Evolutionary conservation across 2,113 vertebrate genomes (phyloP).

Genomic region (Menidia beryllina): DNA sequence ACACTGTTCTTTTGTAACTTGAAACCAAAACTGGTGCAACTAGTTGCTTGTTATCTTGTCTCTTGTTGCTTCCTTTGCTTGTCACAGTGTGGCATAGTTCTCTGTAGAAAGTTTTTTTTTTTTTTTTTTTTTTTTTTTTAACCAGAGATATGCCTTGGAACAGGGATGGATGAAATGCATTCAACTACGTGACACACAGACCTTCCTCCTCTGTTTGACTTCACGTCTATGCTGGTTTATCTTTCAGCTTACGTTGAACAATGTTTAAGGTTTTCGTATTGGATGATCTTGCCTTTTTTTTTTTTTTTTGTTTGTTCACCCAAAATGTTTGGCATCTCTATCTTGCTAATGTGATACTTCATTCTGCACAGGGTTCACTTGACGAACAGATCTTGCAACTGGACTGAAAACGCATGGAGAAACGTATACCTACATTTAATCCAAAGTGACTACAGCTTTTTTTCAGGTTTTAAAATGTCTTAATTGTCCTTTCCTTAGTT

Average conservation of each 20-base stretch:
- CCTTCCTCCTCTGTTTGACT: slow-evolving; percentile 27
- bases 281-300: slow-evolving; percentile 18
- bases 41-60: slow-evolving; percentile 26
- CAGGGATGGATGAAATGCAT: slow-evolving; percentile 27
- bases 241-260: slow-evolving; percentile 39
- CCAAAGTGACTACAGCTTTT: slow-evolving; percentile 53
- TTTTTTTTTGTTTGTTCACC: slow-evolving; percentile 1
- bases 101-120: slow-evolving; percentile 12
- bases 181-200: slow-evolving; percentile 29
- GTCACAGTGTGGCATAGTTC: slow-evolving; percentile 24
- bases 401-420: slow-evolving; percentile 51
- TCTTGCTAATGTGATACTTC: slow-evolving; percentile 32
- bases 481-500: slow-evolving; percentile 39
- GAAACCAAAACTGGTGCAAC: slow-evolving; percentile 57
- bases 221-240: not conserved
- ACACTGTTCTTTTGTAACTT: slow-evolving; percentile 54
- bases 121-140: slow-evolving; percentile 43
- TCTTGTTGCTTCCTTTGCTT: slow-evolving; percentile 15
- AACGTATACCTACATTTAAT: slow-evolving; percentile 45
- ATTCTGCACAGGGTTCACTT: slow-evolving; percentile 24
- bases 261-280: slow-evolving; percentile 43
- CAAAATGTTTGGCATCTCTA: slow-evolving; percentile 30
- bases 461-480: slow-evolving; percentile 46
- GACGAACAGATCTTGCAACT: slow-evolving; percentile 53
- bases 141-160: slow-evolving; percentile 73